phyloP scores from a whole-genome alignment of 2,888 invertebrate genomes.

The Terebella lapidaria region DNA sequence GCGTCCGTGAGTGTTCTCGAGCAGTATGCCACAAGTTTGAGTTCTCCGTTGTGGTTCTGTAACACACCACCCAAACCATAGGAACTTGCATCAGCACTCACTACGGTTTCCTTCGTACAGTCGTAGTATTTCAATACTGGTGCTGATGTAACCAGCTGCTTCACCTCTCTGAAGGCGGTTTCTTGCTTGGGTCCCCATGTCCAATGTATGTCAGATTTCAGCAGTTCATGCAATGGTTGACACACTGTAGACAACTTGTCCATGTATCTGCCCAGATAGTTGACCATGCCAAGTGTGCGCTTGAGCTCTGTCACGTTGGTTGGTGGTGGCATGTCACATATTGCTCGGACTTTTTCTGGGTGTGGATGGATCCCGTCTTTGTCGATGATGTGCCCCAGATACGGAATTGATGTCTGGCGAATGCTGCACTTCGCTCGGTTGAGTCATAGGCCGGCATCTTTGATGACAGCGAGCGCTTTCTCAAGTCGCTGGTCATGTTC shows the following conservation, averaged over 20 bases:
- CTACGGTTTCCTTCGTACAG: too few species aligned
- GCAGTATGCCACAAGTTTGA: background rate
- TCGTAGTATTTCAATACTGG: too few species aligned
- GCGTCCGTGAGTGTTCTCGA: constrained; percentile 5
- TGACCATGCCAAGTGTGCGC: too few species aligned
- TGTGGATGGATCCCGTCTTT: background rate
- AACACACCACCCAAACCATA: too few species aligned
- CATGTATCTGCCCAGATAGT: too few species aligned
- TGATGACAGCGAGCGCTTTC: background rate
- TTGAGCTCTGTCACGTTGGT: too few species aligned
- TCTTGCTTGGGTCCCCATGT: too few species aligned
- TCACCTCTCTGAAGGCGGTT: too few species aligned
- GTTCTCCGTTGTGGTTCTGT: background rate
- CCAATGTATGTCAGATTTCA: background rate
- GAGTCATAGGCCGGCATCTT: background rate
- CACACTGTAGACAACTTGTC: background rate
- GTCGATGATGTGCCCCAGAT: background rate
- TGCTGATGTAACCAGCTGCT: too few species aligned
- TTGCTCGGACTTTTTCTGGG: constrained; percentile 5
- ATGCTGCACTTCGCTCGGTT: too few species aligned
- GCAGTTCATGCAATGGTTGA: background rate
- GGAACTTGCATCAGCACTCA: constrained; percentile 1
- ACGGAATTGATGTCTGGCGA: background rate
- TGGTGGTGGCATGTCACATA: too few species aligned
- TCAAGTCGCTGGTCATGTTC: background rate